phyloP scores from a whole-genome alignment of 2,797 vertebrate genomes.

The Coccyzus lansbergi region DNA sequence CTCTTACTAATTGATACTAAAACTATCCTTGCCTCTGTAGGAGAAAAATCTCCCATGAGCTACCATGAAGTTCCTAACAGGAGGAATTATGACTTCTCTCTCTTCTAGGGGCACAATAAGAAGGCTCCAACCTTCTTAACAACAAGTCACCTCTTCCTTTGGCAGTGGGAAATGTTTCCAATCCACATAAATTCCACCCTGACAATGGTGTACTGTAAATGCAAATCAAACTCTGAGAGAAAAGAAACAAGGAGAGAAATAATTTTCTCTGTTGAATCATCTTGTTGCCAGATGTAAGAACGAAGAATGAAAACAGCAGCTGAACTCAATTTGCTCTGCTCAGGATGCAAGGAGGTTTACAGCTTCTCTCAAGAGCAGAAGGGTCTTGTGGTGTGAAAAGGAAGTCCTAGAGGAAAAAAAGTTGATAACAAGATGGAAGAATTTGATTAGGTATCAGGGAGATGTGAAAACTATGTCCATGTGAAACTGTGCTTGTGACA shows the following conservation, averaged over 20 bases:
- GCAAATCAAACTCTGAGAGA: not conserved
- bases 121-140: not conserved
- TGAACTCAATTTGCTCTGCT: not conserved
- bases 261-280: not conserved
- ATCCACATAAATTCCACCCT: not conserved
- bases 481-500: not conserved
- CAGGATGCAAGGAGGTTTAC: not conserved
- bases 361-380: not conserved
- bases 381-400: not conserved
- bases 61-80: not conserved
- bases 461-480: fast-evolving
- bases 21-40: not conserved
- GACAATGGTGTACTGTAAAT: not conserved
- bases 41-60: not conserved
- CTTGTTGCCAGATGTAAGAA: not conserved
- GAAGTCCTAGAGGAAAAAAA: not conserved
- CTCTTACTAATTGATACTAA: not conserved
- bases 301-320: not conserved
- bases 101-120: not conserved
- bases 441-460: not conserved
- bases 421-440: not conserved
- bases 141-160: not conserved
- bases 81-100: not conserved
- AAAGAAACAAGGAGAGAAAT: not conserved
- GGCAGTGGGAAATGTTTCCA: not conserved